phyloP scores from a whole-genome alignment of 2,113 vertebrate species.

The Triplophysa rosa region DNA sequence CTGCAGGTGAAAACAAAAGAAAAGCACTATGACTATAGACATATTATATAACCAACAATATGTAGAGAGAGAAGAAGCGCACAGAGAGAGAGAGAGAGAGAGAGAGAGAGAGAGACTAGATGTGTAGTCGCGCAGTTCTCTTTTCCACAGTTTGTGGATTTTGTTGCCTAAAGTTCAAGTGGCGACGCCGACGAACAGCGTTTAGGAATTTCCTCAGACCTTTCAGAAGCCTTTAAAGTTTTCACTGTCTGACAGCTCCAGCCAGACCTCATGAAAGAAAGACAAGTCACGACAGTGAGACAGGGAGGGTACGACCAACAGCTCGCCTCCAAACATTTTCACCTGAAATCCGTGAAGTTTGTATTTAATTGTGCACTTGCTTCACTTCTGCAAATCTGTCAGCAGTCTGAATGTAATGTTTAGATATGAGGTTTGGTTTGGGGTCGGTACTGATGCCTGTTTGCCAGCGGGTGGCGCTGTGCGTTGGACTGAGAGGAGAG shows the following conservation, averaged over 20 bases:
- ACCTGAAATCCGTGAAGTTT: background rate
- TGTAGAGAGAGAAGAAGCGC: background rate
- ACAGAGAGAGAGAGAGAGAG: slow-evolving; percentile 1
- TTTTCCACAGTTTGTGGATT: slow-evolving; percentile 36
- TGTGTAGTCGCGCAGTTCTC: background rate
- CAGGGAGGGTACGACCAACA: background rate
- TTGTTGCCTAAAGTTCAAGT: slow-evolving; percentile 31
- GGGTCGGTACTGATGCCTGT: background rate
- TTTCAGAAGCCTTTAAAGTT: slow-evolving; percentile 42
- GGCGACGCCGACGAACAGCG: slow-evolving; percentile 27
- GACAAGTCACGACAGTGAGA: slow-evolving; percentile 38
- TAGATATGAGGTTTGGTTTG: background rate
- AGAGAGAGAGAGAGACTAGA: background rate
- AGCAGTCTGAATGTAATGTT: background rate
- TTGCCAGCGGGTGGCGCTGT: slow-evolving; percentile 25
- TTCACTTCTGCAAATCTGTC: background rate
- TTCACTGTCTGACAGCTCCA: slow-evolving; percentile 25
- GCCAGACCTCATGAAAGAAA: background rate
- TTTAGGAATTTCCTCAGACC: slow-evolving; percentile 41
- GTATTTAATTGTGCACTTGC: background rate
- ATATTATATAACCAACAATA: too few relatives aligned
- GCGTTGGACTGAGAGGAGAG: slow-evolving; percentile 2
- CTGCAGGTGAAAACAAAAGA: slow-evolving; percentile 67
- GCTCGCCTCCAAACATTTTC: background rate
- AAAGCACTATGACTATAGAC: background rate